Percentiles rank a stretch among this genome's conserved stretches.
These are phyloP conservation scores for Polymixis flavicincta DNA, from an alignment of 2,888 invertebrate species.

Conservation along the genomic window DNA sequence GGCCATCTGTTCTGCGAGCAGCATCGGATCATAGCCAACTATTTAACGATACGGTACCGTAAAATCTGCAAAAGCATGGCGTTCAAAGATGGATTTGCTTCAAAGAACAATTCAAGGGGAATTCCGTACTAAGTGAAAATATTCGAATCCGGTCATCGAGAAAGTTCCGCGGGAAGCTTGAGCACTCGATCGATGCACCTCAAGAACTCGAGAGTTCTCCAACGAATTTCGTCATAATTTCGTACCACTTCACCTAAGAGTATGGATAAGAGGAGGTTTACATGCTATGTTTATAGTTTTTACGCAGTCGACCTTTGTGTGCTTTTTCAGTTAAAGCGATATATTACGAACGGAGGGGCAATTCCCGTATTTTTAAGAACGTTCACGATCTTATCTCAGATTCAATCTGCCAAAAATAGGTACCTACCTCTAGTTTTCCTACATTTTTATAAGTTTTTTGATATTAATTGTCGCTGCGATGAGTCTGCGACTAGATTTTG, in stretches of 20 bases:
- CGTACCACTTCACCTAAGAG: conserved; percentile 45
- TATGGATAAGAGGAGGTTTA: conserved; percentile 34
- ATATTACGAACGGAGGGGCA: neutral
- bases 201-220: conserved; percentile 69
- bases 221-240: conserved; percentile 77
- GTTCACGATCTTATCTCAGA: no score
- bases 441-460: no score
- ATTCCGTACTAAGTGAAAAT: conserved; percentile 82
- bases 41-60: conserved; percentile 61
- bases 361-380: no score
- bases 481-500: no score
- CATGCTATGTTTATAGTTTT: neutral
- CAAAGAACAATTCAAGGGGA: conserved; percentile 77
- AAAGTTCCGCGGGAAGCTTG: conserved; percentile 71
- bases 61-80: conserved; percentile 74
- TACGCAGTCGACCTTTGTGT: no score
- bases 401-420: no score
- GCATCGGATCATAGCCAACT: conserved; percentile 69
- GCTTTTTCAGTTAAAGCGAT: neutral
- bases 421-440: no score
- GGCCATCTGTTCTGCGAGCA: no score
- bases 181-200: conserved; percentile 77
- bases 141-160: conserved; percentile 82
- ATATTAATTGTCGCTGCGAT: no score
- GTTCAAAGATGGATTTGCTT: conserved; percentile 74